Evolutionary conservation across 2,113 vertebrate genomes (phyloP).

Genomic region (Rhadina sibilatrix): DNA sequence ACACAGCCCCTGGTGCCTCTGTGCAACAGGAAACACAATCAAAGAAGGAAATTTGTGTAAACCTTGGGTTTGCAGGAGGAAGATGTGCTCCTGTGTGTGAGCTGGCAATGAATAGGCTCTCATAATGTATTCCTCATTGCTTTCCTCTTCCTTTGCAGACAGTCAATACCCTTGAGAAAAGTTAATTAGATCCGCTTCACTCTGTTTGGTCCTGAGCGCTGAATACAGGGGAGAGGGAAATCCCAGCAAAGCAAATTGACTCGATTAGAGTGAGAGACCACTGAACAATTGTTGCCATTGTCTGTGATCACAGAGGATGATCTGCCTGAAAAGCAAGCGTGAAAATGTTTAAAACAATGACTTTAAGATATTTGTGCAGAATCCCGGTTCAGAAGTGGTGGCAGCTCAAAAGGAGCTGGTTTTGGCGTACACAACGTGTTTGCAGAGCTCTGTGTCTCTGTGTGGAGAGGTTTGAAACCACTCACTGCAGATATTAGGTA

Average conservation of each 20-base stretch:
- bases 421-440: not conserved
- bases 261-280: slow-evolving; percentile 13
- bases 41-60: slow-evolving; percentile 37
- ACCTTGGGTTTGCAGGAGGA: not conserved
- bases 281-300: not conserved
- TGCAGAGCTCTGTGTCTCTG: not conserved
- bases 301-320: slow-evolving; percentile 37
- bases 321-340: slow-evolving; percentile 7
- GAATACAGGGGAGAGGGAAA: slow-evolving; percentile 48
- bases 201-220: slow-evolving; percentile 46
- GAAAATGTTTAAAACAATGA: slow-evolving; percentile 17
- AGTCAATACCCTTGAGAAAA: slow-evolving; percentile 64
- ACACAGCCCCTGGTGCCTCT: not conserved
- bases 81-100: not conserved
- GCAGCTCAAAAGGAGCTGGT: not conserved
- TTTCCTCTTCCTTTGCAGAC: slow-evolving; percentile 50
- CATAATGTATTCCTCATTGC: slow-evolving; percentile 52
- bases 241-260: slow-evolving; percentile 61
- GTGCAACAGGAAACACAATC: slow-evolving; percentile 29
- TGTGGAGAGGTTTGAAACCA: not conserved
- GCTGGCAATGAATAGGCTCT: not conserved
- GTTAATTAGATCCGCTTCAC: slow-evolving; percentile 66
- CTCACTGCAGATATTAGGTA: not conserved
- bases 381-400: not conserved
- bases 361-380: slow-evolving; percentile 7